Evolutionary conservation across 1,140 invertebrate species (phyloP), one percentile per base, ranked within the genome.

Genomic region (Leucophenga varia): DNA sequence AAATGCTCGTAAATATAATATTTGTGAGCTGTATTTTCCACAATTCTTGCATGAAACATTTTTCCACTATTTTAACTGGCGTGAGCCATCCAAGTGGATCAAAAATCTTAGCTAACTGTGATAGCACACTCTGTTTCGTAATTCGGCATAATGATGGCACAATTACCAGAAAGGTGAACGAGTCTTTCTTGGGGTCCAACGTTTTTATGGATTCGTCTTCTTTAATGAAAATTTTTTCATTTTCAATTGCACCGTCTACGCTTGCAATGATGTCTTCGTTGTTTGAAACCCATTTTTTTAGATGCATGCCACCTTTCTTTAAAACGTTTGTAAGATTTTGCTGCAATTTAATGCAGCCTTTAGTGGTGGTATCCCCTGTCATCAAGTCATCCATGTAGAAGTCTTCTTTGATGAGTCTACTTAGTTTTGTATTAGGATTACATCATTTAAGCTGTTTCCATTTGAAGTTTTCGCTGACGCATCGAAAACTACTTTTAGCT

Each of bases 221-320:
- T 39, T 47, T 39, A 20, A 47, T 47, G 4, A 14, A 20, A 7
- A 47, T 10, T 18, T 38, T 16, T 21, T 38, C 28, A 6, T 6
- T 34, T 4, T n/a, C 13, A 34, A 12, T 13, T 54, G 43, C 5
- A 37, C 13, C 8, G 51, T 21, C 13, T 47, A 19, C 37, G 10
- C 10, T 14, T 30, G 3, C 53, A 12, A 9, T 17, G 3, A 40
- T 47, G 30, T 18, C 5, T 13, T 47, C 18, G 31, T 47, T 37
- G 47, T 75, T 77, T 0, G 63, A 63, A 1, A 47, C 43, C 73
- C 75, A 79, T 65, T 78, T 78, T 38, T 69, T 50, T 18, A 77
- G 49, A 31, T 61, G n/a, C 41, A 79, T 74, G 21, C 72, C 71
- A 35, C 55, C 69, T 12, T 22, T 47, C 34, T 39, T 20, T 9